phyloP scores from a whole-genome alignment of 2,888 invertebrate species.

The Platycnemis pennipes region DNA sequence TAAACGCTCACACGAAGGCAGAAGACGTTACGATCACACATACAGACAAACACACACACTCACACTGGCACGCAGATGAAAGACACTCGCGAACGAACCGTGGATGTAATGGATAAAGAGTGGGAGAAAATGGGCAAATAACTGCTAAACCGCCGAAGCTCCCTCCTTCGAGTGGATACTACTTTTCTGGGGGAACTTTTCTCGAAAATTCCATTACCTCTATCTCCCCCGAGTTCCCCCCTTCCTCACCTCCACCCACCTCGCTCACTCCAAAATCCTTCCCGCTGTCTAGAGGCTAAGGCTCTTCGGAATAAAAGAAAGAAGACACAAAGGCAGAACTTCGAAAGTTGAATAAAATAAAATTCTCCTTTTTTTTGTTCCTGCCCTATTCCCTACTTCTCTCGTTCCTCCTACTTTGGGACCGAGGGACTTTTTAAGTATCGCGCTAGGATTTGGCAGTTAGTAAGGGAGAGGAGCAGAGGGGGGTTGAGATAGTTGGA shows the following conservation, averaged over 20 bases:
- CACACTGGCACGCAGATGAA: background rate
- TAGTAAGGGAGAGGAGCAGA: background rate
- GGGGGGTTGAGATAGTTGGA: background rate
- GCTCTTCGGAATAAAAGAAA: background rate
- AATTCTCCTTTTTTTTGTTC: background rate
- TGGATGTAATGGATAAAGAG: background rate
- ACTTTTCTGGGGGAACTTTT: background rate
- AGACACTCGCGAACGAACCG: background rate
- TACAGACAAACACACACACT: background rate
- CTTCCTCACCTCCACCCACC: background rate
- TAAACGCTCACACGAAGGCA: background rate
- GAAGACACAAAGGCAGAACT: background rate
- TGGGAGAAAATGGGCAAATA: background rate
- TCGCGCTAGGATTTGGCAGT: constrained; percentile 7
- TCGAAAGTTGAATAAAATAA: constrained; percentile 22
- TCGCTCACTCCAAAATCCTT: background rate
- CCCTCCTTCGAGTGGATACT: constrained; percentile 1
- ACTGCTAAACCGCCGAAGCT: background rate
- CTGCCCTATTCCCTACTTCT: background rate
- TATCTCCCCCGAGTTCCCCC: background rate
- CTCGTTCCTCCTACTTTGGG: background rate
- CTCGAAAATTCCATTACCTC: constrained; percentile 22
- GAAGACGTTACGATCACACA: background rate
- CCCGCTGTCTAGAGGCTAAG: background rate
- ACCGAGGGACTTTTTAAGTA: background rate